Percentiles rank a stretch among this genome's conserved stretches.
phyloP scores from a whole-genome alignment of 2,113 vertebrate genomes.

The Nansenia antarctica region DNA sequence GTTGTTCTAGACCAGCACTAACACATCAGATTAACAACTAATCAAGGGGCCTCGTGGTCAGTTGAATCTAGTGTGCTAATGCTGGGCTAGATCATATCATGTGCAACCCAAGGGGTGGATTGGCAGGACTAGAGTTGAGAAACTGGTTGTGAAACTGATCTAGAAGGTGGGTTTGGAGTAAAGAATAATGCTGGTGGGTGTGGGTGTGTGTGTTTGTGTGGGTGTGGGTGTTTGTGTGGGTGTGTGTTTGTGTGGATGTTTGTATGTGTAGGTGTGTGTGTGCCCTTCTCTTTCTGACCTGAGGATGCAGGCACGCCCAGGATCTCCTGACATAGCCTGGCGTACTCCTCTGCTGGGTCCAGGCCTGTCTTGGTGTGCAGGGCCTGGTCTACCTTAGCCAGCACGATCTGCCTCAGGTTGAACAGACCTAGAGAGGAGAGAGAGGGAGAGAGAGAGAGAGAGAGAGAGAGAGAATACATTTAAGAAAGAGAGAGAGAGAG shows the following conservation, averaged over 20 bases:
- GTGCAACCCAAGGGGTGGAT: too few relatives aligned
- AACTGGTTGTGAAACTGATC: too few relatives aligned
- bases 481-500: too few relatives aligned
- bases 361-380: conserved; percentile 83
- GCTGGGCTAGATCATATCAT: neutral
- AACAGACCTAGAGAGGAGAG: conserved; percentile 81
- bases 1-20: too few relatives aligned
- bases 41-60: too few relatives aligned
- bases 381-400: conserved; percentile 93
- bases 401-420: conserved; percentile 93
- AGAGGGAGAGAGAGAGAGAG: too few relatives aligned
- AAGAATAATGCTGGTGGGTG: neutral
- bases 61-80: neutral
- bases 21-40: too few relatives aligned
- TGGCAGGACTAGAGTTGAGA: too few relatives aligned
- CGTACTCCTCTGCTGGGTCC: conserved; percentile 86
- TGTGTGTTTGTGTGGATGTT: neutral
- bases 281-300: conserved; percentile 67
- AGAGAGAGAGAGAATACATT: too few relatives aligned
- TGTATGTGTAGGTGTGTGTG: neutral
- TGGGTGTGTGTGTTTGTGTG: conserved; percentile 1
- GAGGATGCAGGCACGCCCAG: conserved; percentile 87
- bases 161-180: too few relatives aligned
- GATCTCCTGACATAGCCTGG: conserved; percentile 82
- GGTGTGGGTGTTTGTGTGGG: neutral